Evolutionary conservation across 2,797 vertebrate genomes (phyloP).

Genomic region (Alosa sapidissima): DNA sequence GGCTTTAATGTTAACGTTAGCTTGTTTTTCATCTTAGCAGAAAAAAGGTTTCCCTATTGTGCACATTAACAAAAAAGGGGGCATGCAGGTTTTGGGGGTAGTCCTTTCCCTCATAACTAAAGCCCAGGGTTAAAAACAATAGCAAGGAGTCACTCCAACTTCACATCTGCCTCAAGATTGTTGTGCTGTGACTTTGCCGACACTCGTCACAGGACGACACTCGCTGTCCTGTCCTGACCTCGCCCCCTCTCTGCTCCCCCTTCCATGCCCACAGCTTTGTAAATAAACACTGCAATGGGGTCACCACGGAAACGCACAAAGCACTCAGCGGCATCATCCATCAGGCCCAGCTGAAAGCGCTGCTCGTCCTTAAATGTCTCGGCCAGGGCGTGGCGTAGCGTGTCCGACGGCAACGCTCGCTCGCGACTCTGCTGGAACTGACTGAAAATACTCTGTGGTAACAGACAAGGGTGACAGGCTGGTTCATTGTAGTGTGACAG

Average conservation of each 20-base stretch:
- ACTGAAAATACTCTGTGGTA: constrained; percentile 78
- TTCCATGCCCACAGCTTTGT: constrained; percentile 27
- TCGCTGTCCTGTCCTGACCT: not conserved
- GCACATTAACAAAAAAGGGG: not conserved
- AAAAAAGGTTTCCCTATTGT: not conserved
- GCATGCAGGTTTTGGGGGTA: not conserved
- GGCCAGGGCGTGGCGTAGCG: constrained; percentile 81
- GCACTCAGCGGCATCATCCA: constrained; percentile 88
- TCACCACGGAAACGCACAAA: constrained; percentile 72
- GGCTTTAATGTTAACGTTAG: too few relatives aligned
- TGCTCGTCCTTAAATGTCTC: constrained; percentile 87
- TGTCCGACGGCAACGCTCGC: constrained; percentile 82
- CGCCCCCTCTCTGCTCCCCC: not conserved
- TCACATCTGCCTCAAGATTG: constrained; percentile 3
- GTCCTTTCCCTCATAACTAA: not conserved
- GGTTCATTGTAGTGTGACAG: not conserved
- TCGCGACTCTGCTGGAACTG: constrained; percentile 85
- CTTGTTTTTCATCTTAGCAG: not conserved
- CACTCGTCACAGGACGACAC: not conserved
- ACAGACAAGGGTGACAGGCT: not conserved
- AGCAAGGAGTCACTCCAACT: not conserved
- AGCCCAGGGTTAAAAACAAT: not conserved
- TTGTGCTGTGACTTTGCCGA: not conserved
- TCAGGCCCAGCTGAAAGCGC: constrained; percentile 86
- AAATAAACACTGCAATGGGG: constrained; percentile 29